Percentiles rank a stretch among this genome's conserved stretches.
These are phyloP conservation scores for Vireo griseus DNA, from an alignment of 2,797 vertebrate genomes.

Conservation along the genomic window DNA sequence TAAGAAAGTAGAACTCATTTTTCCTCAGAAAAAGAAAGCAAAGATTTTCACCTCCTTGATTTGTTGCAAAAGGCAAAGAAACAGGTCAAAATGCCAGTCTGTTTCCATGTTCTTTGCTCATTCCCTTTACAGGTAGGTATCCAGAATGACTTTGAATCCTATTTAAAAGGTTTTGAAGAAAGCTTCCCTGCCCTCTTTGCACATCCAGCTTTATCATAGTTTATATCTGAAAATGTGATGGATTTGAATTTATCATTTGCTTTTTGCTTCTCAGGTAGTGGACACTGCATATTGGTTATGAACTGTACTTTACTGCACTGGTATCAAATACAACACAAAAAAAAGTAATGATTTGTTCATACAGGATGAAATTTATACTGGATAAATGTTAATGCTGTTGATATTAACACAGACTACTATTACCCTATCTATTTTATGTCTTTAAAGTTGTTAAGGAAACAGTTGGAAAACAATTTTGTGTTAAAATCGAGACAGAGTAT, in stretches of 20 bases:
- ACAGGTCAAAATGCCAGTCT: background rate
- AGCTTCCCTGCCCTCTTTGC: background rate
- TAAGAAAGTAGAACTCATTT: background rate
- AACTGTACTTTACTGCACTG: background rate
- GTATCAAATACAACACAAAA: background rate
- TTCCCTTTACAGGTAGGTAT: background rate
- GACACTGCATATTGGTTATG: background rate
- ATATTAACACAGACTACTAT: background rate
- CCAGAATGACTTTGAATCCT: background rate
- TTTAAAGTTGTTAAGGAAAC: background rate
- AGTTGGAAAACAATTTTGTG: background rate
- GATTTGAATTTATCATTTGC: background rate
- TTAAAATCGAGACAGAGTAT: background rate
- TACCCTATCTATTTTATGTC: background rate
- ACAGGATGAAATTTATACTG: background rate
- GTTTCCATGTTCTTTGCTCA: background rate
- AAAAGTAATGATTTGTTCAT: background rate
- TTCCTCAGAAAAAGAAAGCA: background rate
- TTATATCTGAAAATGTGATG: background rate
- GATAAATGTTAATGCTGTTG: background rate
- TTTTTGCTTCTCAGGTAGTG: background rate
- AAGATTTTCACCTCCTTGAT: background rate
- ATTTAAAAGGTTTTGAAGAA: background rate
- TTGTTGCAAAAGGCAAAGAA: background rate
- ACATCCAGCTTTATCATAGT: background rate